Evolutionary conservation across 2,888 invertebrate species (phyloP), one percentile per base, ranked within the genome.

Genomic region (Autographa pulchrina): DNA sequence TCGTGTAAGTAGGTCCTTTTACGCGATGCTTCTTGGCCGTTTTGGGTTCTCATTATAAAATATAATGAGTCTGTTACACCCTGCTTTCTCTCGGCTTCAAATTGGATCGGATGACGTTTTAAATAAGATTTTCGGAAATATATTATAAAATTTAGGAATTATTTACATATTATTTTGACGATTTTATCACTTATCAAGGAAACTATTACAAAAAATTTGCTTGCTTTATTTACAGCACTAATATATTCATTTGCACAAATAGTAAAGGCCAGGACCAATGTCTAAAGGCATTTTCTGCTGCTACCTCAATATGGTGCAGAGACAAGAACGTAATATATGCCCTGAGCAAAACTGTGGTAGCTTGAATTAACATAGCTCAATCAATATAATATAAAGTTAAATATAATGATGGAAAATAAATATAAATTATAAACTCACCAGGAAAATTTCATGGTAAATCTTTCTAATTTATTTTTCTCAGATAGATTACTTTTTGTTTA

Each of bases 1-100:
- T 60, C 61, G 65, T 20, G 60, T 62, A 61, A 65, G 38, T 38
- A 69, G 66, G 41, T 72, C 58, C 52, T 65, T 72, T 74, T 71
- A 77, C 76, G 74, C 63, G 72, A 68, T 71, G 54, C 62, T 66
- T 38, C 35, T 65, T 54, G 68, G 63, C 62, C 52, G 72, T 65
- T 75, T 68, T 52, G 48, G 71, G 64, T 56, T 59, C 79, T 82
- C 74, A 83, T 83, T 83, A 83, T 82, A 78, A 76, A 77, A 75
- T 79, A 72, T 83, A 83, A 83, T 82, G 72, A 81, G 72, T 41
- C 38, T 63, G 52, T 52, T 70, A 62, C 65, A 71, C 56, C 62
- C 54, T 61, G 76, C 61, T 68, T 77, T 81, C 72, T 78, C 67
- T 59, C 68, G 62, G 64, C 13, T 62, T 65, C 54, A 75, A 72